Evolutionary conservation across 1,140 invertebrate species (phyloP).

Genomic region (Megathymus violae): DNA sequence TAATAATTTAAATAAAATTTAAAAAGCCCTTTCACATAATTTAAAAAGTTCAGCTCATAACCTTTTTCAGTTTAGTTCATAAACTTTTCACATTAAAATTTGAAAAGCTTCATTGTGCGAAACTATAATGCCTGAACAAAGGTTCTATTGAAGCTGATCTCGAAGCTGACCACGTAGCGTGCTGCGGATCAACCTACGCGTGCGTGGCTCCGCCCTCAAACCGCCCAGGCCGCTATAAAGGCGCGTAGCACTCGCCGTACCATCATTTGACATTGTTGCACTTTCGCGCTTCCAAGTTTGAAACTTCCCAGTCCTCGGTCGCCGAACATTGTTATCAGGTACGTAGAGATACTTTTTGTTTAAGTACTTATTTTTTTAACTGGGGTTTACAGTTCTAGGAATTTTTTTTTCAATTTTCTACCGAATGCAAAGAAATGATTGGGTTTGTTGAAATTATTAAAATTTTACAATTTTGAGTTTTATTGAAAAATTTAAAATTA

Average conservation of each 20-base stretch:
- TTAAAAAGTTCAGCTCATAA: slow-evolving; percentile 17
- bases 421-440: no score
- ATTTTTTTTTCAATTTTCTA: no score
- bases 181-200: slow-evolving; percentile 52
- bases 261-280: slow-evolving; percentile 65
- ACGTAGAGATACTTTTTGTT: slow-evolving; percentile 10
- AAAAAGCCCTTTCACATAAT: not conserved
- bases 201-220: slow-evolving; percentile 70
- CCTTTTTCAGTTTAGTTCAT: slow-evolving; percentile 18
- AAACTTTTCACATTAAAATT: slow-evolving; percentile 32
- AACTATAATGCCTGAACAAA: slow-evolving; percentile 29
- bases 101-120: slow-evolving; percentile 22
- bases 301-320: slow-evolving; percentile 53
- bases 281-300: slow-evolving; percentile 61
- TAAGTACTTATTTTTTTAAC: not conserved
- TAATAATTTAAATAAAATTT: no score
- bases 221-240: slow-evolving; percentile 74
- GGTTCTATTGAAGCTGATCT: slow-evolving; percentile 23
- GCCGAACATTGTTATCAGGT: slow-evolving; percentile 22
- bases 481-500: no score
- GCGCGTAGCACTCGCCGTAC: slow-evolving; percentile 42
- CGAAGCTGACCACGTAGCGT: slow-evolving; percentile 25
- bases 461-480: no score
- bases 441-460: no score
- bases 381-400: no score